phyloP scores from a whole-genome alignment of 2,888 invertebrate genomes.

The Orthosia gothica region DNA sequence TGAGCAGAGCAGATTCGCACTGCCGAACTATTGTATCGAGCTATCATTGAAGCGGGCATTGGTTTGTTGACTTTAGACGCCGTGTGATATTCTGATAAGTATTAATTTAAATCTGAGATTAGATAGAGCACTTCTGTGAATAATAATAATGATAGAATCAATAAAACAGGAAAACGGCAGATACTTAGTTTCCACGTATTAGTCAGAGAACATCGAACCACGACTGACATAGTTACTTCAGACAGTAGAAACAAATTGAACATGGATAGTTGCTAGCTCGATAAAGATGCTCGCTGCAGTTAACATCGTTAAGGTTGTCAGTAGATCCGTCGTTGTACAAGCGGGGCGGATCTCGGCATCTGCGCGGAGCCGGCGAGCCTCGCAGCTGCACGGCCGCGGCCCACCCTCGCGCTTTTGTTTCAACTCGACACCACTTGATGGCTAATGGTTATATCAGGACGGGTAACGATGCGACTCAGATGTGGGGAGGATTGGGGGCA shows the following conservation, averaged over 20 bases:
- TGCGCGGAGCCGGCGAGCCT: conserved; percentile 74
- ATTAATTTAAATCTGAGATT: conserved; percentile 33
- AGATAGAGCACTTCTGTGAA: conserved; percentile 39
- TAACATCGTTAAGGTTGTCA: conserved; percentile 24
- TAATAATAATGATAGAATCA: conserved; percentile 17
- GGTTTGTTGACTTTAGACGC: conserved; percentile 43
- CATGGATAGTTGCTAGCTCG: background rate
- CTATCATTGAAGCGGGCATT: conserved; percentile 32
- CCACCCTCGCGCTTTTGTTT: conserved; percentile 80
- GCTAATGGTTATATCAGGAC: conserved; percentile 67
- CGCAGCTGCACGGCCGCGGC: conserved; percentile 68
- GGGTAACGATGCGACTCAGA: conserved; percentile 54
- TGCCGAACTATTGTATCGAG: conserved; percentile 15
- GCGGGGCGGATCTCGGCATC: conserved; percentile 76
- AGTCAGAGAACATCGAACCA: conserved; percentile 8
- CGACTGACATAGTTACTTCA: background rate
- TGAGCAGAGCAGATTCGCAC: conserved; percentile 36
- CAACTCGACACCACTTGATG: conserved; percentile 63
- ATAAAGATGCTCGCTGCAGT: conserved; percentile 29
- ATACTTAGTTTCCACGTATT: conserved; percentile 7
- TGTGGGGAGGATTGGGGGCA: conserved; percentile 38
- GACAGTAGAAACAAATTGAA: conserved; percentile 6
- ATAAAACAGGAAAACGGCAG: conserved; percentile 14
- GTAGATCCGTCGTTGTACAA: conserved; percentile 32
- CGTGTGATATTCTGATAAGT: conserved; percentile 17